These are phyloP conservation scores for Drosophila novamexicana DNA, from an alignment of 1,140 invertebrate species.

Conservation along the genomic window DNA sequence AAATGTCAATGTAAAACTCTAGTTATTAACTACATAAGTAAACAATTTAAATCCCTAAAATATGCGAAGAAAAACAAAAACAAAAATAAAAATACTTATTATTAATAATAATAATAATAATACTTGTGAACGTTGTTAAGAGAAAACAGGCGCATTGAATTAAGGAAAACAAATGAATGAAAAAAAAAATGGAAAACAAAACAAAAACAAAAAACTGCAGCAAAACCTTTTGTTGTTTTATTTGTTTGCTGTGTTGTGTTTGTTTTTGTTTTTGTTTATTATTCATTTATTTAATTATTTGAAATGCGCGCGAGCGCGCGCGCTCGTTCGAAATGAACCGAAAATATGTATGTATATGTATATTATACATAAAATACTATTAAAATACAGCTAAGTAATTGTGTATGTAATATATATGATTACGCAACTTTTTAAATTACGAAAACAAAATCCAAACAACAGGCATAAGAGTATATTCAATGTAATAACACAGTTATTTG, in stretches of 20 bases:
- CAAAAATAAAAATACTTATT: constrained; percentile 12
- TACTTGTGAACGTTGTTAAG: constrained; percentile 25
- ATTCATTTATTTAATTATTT: constrained; percentile 2
- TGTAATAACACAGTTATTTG: constrained; percentile 84
- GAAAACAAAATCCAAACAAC: constrained; percentile 53
- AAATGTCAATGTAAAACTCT: constrained; percentile 76
- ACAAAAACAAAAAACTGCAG: constrained; percentile 15
- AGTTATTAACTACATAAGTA: constrained; percentile 72
- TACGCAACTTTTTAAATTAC: constrained; percentile 60
- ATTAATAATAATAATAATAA: constrained; percentile 22
- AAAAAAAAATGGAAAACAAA: constrained; percentile 3
- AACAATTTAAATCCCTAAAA: constrained; percentile 47
- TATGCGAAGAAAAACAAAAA: constrained; percentile 32
- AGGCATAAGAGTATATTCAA: constrained; percentile 81
- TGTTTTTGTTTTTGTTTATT: not conserved
- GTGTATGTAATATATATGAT: constrained; percentile 82
- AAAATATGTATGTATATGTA: constrained; percentile 59
- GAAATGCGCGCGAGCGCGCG: constrained; percentile 5
- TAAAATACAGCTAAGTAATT: constrained; percentile 73
- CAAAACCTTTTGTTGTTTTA: constrained; percentile 31
- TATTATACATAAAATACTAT: constrained; percentile 56
- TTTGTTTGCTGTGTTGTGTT: constrained; percentile 31
- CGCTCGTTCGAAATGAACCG: constrained; percentile 18
- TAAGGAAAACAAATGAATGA: not conserved
- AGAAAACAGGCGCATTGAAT: constrained; percentile 11